Evolutionary conservation across 2,888 invertebrate genomes (phyloP).

Genomic region (Hydriomena furcata): DNA sequence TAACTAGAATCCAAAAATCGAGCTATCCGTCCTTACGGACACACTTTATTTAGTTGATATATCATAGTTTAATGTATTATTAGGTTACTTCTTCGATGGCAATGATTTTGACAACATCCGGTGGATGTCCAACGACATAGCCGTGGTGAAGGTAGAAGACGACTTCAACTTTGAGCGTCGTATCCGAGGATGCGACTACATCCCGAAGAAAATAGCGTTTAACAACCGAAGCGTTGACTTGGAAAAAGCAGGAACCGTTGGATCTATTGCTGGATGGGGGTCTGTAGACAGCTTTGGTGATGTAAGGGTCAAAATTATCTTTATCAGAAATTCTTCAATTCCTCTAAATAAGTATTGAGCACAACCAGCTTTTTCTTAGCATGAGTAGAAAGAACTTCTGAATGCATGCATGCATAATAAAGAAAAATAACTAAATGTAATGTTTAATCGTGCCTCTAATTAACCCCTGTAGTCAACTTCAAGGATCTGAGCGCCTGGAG

Average conservation of each 20-base stretch:
- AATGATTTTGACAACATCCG: slow-evolving; percentile 64
- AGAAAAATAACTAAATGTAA: no score
- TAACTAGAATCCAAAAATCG: no score
- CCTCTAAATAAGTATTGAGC: no score
- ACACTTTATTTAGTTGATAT: no score
- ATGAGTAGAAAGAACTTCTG: no score
- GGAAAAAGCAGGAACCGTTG: slow-evolving; percentile 51
- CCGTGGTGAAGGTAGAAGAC: slow-evolving; percentile 69
- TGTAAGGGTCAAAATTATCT: slow-evolving; percentile 50
- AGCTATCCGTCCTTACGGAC: no score
- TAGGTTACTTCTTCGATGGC: slow-evolving; percentile 67
- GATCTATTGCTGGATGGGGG: slow-evolving; percentile 69
- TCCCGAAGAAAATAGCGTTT: slow-evolving; percentile 56
- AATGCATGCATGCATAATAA: no score
- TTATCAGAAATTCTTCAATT: no score
- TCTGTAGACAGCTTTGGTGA: slow-evolving; percentile 48
- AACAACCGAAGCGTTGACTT: slow-evolving; percentile 54
- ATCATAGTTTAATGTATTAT: not conserved
- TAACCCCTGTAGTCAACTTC: no score
- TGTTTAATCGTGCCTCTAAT: no score
- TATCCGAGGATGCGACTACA: slow-evolving; percentile 65
- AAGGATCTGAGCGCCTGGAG: no score
- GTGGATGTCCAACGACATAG: slow-evolving; percentile 73
- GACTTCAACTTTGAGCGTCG: slow-evolving; percentile 63
- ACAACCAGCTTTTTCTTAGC: no score